Evolutionary conservation across 2,888 invertebrate species (phyloP), one percentile per base, ranked within the genome.

Genomic region (Stenoptilia bipunctidactyla): DNA sequence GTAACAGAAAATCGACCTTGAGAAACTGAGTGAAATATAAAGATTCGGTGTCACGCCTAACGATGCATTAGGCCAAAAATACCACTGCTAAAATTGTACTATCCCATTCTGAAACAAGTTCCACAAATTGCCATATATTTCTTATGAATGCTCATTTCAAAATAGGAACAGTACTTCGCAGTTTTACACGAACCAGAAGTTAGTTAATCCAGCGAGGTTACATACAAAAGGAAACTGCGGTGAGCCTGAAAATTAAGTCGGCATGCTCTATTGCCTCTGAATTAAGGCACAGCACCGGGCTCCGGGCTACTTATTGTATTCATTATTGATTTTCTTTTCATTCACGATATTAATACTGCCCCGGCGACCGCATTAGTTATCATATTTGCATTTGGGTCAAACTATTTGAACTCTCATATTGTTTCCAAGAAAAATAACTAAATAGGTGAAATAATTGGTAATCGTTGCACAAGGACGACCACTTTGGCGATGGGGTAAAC

Each of bases 171-270:
- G 14, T 15, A 33, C 33, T 38, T 38, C 15, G 30, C 13, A 15
- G 9, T 15, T 30, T 30, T 8, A 30, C 30, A n/a, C 61, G 58
- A 58, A 55, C 63, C 63, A 65, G 58, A 74, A 74, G 66, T 74
- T 76, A 56, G 70, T 74, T 74, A 71, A 72, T 68, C 65, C 62
- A 55, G 49, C 58, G 64, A 66, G 66, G 67, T 65, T 67, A 62
- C 67, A 66, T 70, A 75, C 76, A 77, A 77, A n/a, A 79, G 79
- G 74, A 70, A 69, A 54, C 71, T 70, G 75, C 74, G 70, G 72
- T 66, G 71, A 76, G 67, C 73, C 72, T 71, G 76, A 77, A 79
- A 80, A 82, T 80, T 74, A 77, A 75, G 74, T 76, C 73, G 69
- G 62, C 58, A 55, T 70, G 76, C 71, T 75, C 74, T 73, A 76